Evolutionary conservation across 2,113 vertebrate species (phyloP), one percentile per base, ranked within the genome.

Genomic region (Falcunculus frontatus): DNA sequence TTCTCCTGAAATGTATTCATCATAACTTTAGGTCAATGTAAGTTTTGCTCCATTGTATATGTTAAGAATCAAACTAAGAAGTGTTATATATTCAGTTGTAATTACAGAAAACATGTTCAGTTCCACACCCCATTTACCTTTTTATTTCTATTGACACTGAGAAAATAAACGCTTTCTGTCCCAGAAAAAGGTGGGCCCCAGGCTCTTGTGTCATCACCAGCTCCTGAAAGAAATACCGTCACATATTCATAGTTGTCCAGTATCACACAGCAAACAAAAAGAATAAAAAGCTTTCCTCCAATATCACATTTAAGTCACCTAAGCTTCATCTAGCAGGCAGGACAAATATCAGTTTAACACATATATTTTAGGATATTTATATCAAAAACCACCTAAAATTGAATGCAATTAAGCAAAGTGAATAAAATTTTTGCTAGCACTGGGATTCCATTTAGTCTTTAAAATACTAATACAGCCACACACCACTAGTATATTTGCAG

Each of bases 121-220:
- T 55, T 50, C 18, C 7, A 1, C 16, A 4, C 9, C 22, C 42
- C 37, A 30, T 81, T 98, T 98, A 99, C 99, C 98, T 99, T 99
- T 95, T 99, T 99, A 96, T 99, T 99, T 79, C 99, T 97, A 95
- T 99, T 99, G 94, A 99, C 97, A 87, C 99, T 99, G 64, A 99
- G 98, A 98, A 99, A 99, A 94, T 99, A 99, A 92, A 96, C 86
- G 91, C 99, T 99, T 97, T 99, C 99, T 73, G 95, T 97, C 42
- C 97, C 98, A 35, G 98, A 94, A 89, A 99, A 99, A 41, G 99
- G 99, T 80, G 99, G 99, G 14, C 99, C 99, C 99, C 99, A 99
- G 16, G 98, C 95, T 97, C 99, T 98, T 79, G 99, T 99, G 84
- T 99, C 99, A 96, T 99, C 99, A 30, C 99, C 99, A 50, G 88